Percentiles rank a stretch among this genome's conserved stretches.
These are phyloP conservation scores for Brachypalpus laphriformis DNA, from an alignment of 2,888 invertebrate genomes.

Conservation along the genomic window DNA sequence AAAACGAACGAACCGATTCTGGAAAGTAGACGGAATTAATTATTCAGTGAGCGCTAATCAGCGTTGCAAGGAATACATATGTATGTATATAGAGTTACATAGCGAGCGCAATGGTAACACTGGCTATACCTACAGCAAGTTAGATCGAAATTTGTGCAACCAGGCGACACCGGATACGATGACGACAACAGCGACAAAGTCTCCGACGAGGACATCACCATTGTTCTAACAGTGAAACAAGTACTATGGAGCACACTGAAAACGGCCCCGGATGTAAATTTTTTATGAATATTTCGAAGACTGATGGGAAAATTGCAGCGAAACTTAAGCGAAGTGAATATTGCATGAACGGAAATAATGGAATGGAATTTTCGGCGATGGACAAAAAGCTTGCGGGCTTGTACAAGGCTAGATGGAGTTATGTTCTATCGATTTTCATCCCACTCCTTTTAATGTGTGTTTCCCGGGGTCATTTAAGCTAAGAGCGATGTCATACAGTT, in stretches of 20 bases:
- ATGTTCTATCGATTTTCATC: conserved; percentile 44
- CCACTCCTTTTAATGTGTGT: conserved; percentile 1
- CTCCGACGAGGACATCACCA: conserved; percentile 37
- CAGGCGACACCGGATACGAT: conserved; percentile 7
- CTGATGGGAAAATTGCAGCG: conserved; percentile 65
- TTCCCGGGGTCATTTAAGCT: conserved; percentile 7
- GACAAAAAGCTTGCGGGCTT: conserved; percentile 38
- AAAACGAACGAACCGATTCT: conserved; percentile 29
- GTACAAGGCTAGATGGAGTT: neutral
- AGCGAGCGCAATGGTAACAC: conserved; percentile 25
- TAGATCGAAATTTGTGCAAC: conserved; percentile 43
- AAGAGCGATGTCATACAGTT: conserved; percentile 27
- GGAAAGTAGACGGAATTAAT: conserved; percentile 46
- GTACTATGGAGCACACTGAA: conserved; percentile 31
- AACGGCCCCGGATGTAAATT: conserved; percentile 54
- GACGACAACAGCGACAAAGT: conserved; percentile 19
- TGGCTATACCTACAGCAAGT: conserved; percentile 11
- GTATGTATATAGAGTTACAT: neutral
- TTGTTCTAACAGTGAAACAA: conserved; percentile 37
- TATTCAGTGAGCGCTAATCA: conserved; percentile 61
- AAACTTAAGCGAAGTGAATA: conserved; percentile 61
- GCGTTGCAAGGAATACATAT: conserved; percentile 10
- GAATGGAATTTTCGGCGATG: conserved; percentile 53
- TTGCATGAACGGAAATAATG: conserved; percentile 59
- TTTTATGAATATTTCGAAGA: conserved; percentile 67